Evolutionary conservation across 2,888 invertebrate species (phyloP), one percentile per base, ranked within the genome.

Genomic region (Meta bourneti): DNA sequence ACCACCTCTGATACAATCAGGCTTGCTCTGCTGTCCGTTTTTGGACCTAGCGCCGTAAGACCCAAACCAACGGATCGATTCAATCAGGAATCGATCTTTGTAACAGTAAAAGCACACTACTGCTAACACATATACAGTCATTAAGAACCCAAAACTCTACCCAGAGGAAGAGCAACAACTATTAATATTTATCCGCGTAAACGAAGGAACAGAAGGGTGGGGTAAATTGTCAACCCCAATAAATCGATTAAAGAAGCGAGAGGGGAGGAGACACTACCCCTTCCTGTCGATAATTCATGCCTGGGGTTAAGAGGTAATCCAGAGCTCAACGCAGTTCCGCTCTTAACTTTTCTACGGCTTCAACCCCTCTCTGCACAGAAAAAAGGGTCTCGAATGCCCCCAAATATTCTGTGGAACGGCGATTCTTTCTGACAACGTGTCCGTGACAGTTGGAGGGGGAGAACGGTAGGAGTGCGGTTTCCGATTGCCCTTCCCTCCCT

Each of bases 271-370:
- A 34, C 34, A 34, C 52, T 78, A 78, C 52, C 52, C 78, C 20
- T 52, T 78, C 78, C 78, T 52, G 78, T 78, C 51, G 52, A 78
- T 78, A 78, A 78, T 78, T 78, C 52, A 78, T 52, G 19, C 78
- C 78, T 51, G n/a, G 5, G 78, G 34, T 78, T 49, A 20, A 78
- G 19, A 11, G 16, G n/a, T 78, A 78, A 78, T 78, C 74, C 11
- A 52, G 52, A 16, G 72, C 71, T 34, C 69, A 82, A 71, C 49
- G 71, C 82, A 71, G 74, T 19, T 61, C 13, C 13, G 54, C 54
- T 80, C 61, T 80, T 78, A 78, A 78, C 54, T 84, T 83, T 83
- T 83, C 61, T 61, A 61, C 13, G 61, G 61, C 61, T 61, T 61
- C 61, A 5, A 9, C 34, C 34, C 34, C 34, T 34, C 34, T 34